Evolutionary conservation across 2,113 vertebrate species (phyloP).

Genomic region (Columba livia): DNA sequence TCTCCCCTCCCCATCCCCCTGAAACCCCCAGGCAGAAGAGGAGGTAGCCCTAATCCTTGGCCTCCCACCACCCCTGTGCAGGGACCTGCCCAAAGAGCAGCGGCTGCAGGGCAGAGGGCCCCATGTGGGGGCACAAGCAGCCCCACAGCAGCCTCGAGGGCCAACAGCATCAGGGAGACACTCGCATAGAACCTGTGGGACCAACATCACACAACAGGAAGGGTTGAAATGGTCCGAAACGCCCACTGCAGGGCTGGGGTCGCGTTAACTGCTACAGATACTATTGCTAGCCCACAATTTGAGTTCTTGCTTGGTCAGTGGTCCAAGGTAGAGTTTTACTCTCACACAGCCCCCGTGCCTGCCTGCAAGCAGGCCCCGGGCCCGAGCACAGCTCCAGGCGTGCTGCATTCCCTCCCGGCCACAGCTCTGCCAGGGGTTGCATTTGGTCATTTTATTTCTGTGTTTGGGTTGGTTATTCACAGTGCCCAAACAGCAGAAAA

Average conservation of each 20-base stretch:
- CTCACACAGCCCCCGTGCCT: background rate
- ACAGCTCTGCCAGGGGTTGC: background rate
- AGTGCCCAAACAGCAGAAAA: conserved; percentile 49
- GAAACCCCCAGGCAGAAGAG: background rate
- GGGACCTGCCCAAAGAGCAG: background rate
- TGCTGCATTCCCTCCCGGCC: rapidly evolving
- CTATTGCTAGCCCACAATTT: conserved; percentile 17
- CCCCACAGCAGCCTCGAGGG: background rate
- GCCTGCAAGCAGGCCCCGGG: rapidly evolving
- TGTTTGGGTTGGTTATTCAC: conserved; percentile 6
- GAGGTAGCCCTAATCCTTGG: background rate
- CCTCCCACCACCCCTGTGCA: background rate
- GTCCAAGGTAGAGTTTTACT: background rate
- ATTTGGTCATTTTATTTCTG: conserved; percentile 59
- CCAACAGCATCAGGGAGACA: background rate
- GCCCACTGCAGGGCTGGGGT: background rate
- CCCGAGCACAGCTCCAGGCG: rapidly evolving
- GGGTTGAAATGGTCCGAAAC: conserved; percentile 8
- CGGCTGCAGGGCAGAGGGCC: background rate
- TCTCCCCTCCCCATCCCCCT: background rate
- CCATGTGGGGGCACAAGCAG: background rate
- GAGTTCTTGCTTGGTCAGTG: conserved; percentile 8
- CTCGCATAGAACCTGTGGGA: background rate
- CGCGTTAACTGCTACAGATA: conserved; percentile 40
- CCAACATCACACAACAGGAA: background rate